These are phyloP conservation scores for Eutolmus rufibarbis DNA, from an alignment of 2,888 invertebrate species.

Conservation along the genomic window DNA sequence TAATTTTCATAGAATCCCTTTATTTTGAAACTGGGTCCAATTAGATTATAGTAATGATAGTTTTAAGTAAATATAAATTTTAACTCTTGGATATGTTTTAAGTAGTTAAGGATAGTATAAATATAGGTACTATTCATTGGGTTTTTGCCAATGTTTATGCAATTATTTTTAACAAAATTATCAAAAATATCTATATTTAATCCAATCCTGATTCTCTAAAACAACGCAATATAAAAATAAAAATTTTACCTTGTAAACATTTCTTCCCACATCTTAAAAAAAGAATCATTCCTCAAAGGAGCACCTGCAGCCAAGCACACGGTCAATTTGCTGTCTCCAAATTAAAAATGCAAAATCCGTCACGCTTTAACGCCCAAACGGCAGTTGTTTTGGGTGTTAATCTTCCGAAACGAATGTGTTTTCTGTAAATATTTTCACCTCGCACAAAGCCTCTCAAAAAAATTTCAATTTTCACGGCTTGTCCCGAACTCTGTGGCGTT, in stretches of 20 bases:
- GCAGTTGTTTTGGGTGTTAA: neutral
- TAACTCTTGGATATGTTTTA: no score
- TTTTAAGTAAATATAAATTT: no score
- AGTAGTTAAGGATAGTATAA: no score
- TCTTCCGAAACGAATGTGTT: slow-evolving; percentile 30
- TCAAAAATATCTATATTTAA: neutral
- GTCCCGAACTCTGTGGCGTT: neutral
- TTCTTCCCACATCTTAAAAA: neutral
- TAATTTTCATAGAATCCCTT: no score
- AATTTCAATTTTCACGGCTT: slow-evolving; percentile 21
- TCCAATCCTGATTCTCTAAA: no score
- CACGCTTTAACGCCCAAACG: neutral
- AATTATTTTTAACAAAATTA: no score
- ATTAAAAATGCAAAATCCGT: slow-evolving; percentile 20
- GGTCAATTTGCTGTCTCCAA: neutral
- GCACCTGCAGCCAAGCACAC: neutral
- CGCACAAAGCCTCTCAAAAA: slow-evolving; percentile 12
- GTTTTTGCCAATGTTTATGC: no score
- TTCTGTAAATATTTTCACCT: slow-evolving; percentile 37
- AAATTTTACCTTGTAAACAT: neutral
- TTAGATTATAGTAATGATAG: no score
- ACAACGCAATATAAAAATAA: neutral
- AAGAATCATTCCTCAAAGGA: neutral
- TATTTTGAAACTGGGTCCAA: no score
- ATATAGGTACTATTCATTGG: no score